phyloP scores from a whole-genome alignment of 1,140 invertebrate genomes.

The Drosophila truncata region DNA sequence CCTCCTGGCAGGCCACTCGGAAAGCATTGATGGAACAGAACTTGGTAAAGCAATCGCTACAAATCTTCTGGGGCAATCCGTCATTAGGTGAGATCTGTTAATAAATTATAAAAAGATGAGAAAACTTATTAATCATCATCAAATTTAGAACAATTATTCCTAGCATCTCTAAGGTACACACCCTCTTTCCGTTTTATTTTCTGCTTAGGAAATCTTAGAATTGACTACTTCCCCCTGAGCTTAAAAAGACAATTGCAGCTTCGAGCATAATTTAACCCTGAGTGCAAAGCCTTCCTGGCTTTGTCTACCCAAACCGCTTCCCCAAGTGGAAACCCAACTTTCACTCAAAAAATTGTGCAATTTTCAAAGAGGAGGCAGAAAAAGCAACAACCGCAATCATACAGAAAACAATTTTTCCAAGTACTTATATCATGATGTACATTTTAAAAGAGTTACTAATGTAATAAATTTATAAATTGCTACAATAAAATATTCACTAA shows the following conservation, averaged over 20 bases:
- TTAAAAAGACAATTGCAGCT: neutral
- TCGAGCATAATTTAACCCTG: neutral
- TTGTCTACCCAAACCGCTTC: constrained; percentile 5
- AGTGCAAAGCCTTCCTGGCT: neutral
- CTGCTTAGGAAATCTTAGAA: neutral
- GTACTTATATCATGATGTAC: neutral
- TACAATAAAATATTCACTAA: neutral
- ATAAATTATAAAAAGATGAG: neutral
- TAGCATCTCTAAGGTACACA: neutral
- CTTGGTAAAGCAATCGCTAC: constrained; percentile 79
- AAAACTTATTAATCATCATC: neutral
- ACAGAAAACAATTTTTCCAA: neutral
- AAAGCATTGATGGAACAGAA: constrained; percentile 77
- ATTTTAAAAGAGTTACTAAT: neutral
- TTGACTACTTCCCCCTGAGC: neutral
- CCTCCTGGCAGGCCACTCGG: constrained; percentile 75
- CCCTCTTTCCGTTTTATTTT: neutral
- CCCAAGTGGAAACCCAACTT: constrained; percentile 14
- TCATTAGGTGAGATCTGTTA: constrained; percentile 75
- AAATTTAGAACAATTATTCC: neutral
- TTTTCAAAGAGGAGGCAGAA: constrained; percentile 4
- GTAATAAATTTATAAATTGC: neutral
- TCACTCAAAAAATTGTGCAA: constrained; percentile 28
- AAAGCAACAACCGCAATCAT: constrained; percentile 6
- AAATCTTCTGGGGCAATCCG: constrained; percentile 79